Conservation (phyloP, 2,797 vertebrate genomes). For the Coregonus sp. region DNA sequence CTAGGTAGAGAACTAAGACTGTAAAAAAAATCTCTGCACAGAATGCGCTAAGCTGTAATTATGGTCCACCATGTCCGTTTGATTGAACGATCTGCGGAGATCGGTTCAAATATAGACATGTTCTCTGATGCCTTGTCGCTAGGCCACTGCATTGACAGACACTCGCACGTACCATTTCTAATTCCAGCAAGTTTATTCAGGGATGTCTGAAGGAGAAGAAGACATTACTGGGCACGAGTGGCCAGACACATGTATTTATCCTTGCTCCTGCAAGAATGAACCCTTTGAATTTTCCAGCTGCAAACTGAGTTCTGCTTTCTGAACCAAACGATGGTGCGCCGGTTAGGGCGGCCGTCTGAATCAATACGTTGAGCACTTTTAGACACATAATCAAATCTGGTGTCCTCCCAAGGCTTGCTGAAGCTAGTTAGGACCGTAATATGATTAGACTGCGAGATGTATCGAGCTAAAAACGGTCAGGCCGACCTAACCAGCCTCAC, state of each 20-base stretch:
- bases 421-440: slow-evolving; percentile 71
- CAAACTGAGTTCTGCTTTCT: not conserved
- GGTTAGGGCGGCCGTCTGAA: slow-evolving; percentile 49
- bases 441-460: slow-evolving; percentile 72
- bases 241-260: slow-evolving; percentile 3
- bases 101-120: slow-evolving; percentile 35
- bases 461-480: slow-evolving; percentile 32
- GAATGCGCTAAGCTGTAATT: slow-evolving; percentile 33
- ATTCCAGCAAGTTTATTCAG: not conserved
- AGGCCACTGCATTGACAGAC: slow-evolving; percentile 20
- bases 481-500: slow-evolving; percentile 57
- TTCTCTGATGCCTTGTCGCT: not conserved
- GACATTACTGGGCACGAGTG: not conserved
- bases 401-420: slow-evolving; percentile 69
- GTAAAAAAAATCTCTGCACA: slow-evolving; percentile 22
- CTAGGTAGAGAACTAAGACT: not conserved
- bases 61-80: slow-evolving; percentile 2
- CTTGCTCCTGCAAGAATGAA: not conserved
- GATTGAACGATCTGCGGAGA: slow-evolving; percentile 24
- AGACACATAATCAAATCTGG: slow-evolving; percentile 75
- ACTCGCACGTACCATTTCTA: slow-evolving; percentile 2
- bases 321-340: slow-evolving; percentile 52
- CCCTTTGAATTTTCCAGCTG: not conserved
- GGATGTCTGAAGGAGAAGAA: not conserved
- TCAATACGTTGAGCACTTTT: slow-evolving; percentile 71